Base-by-base conservation (phyloP, 2,888 invertebrate genomes). In the Trachelus iudaicus region DNA sequence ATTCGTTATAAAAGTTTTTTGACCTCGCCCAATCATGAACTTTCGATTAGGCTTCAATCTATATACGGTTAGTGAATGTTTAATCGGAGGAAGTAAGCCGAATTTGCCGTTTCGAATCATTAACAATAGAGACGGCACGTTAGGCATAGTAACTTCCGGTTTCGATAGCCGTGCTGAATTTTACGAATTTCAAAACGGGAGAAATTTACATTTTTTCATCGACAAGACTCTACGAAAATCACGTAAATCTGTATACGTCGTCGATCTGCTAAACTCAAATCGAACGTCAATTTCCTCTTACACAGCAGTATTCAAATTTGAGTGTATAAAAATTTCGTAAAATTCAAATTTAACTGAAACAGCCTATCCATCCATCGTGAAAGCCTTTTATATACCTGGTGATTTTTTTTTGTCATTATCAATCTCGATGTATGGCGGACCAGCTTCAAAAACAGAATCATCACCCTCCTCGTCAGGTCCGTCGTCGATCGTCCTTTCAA, bases 391-490 rank as follows among this genome's bases (percentile, higher is more conserved):
- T 56, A 15, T 56, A 56, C 82, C 79, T 82, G 80, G 40, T n/a
- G 37, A 13, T 11, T 69, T 13, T 40, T 84, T 85, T 73, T 82
- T 82, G 71, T 40, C 78, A n/a, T 75, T 35, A 73, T 78, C 77
- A 73, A 1, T 76, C 69, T 77, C 80, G 71, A 75, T 34, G 56
- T 40, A 74, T 31, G 69, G 56, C 9, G 56, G 56, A 56, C 56
- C 56, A 4, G 87, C 84, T 79, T 91, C 91, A 77, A 91, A 91
- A 73, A 91, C 90, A 30, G 90, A 91, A 79, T 91, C 91, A 73
- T 91, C 91, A 15, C 88, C 90, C 35, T 91, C 91, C 15, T 91
- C 91, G 12, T 91, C 90, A 3, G 89, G 88, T 3, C 87, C 88
- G 35, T 89, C 89, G 80, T 85, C 87, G 76, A 90, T 86, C 35